Conservation (phyloP, 92 coral and sea anemone genomes). For the Plumapathes pennacea region DNA sequence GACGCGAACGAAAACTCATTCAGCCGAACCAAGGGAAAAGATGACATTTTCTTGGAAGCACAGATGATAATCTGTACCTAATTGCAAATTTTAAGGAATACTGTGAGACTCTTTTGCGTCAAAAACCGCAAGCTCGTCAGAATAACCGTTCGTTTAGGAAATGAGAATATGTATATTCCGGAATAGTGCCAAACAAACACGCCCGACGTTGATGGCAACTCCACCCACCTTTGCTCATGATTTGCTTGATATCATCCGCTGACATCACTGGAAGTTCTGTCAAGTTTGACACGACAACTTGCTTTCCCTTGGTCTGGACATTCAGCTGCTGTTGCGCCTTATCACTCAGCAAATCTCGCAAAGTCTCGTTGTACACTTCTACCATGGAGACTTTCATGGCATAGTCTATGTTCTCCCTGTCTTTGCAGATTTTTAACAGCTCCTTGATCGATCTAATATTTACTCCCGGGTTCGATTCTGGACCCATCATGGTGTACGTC, state of each 20-base stretch:
- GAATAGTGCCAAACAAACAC: too few relatives aligned
- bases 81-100: too few relatives aligned
- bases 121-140: too few relatives aligned
- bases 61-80: too few relatives aligned
- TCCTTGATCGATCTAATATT: constrained; percentile 73
- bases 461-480: constrained; percentile 78
- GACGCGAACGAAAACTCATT: too few relatives aligned
- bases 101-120: too few relatives aligned
- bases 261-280: constrained; percentile 64
- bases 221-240: constrained; percentile 74
- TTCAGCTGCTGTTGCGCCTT: constrained; percentile 53
- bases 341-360: constrained; percentile 65
- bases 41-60: too few relatives aligned
- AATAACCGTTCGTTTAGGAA: too few relatives aligned
- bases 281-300: constrained; percentile 61
- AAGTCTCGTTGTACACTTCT: constrained; percentile 82
- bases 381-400: constrained; percentile 79
- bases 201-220: too few relatives aligned
- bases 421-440: constrained; percentile 68
- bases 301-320: constrained; percentile 63
- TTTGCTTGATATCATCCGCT: constrained; percentile 63
- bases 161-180: too few relatives aligned
- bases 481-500: constrained; percentile 89
- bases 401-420: constrained; percentile 66
- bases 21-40: too few relatives aligned